Percentiles rank a stretch among this genome's conserved stretches.
These are phyloP conservation scores for Prunella himalayana DNA, from an alignment of 2,113 vertebrate genomes.

Conservation along the genomic window DNA sequence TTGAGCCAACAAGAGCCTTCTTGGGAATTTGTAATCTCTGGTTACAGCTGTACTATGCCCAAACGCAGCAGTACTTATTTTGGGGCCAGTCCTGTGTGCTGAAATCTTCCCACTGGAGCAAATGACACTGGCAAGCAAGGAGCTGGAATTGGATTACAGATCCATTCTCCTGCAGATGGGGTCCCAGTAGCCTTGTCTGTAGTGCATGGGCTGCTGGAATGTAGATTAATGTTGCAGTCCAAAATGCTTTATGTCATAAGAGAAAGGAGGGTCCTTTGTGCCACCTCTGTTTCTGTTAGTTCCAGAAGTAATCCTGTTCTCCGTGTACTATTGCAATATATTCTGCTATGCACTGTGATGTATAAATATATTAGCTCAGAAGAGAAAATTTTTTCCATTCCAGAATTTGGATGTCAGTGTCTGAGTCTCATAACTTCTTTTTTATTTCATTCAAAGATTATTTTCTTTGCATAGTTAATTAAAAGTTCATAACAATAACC, in stretches of 20 bases:
- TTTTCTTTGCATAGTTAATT: background rate
- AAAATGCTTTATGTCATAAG: background rate
- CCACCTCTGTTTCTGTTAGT: background rate
- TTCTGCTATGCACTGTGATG: background rate
- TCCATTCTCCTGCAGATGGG: background rate
- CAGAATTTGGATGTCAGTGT: background rate
- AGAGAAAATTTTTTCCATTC: background rate
- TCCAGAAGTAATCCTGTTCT: background rate
- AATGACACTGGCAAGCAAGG: background rate
- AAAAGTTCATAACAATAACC: background rate
- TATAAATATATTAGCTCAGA: background rate
- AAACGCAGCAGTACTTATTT: background rate
- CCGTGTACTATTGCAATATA: background rate
- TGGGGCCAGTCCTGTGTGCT: background rate
- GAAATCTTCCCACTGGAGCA: background rate
- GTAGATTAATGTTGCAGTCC: background rate
- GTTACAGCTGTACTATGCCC: background rate
- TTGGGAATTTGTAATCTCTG: background rate
- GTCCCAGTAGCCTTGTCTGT: accelerated
- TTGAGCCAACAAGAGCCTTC: background rate
- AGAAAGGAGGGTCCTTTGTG: background rate
- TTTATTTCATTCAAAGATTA: background rate
- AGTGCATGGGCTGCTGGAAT: background rate
- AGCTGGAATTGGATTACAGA: background rate
- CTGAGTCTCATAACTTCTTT: background rate